phyloP scores from a whole-genome alignment of 2,888 invertebrate genomes.

The Caenorhabditis macrosperma region DNA sequence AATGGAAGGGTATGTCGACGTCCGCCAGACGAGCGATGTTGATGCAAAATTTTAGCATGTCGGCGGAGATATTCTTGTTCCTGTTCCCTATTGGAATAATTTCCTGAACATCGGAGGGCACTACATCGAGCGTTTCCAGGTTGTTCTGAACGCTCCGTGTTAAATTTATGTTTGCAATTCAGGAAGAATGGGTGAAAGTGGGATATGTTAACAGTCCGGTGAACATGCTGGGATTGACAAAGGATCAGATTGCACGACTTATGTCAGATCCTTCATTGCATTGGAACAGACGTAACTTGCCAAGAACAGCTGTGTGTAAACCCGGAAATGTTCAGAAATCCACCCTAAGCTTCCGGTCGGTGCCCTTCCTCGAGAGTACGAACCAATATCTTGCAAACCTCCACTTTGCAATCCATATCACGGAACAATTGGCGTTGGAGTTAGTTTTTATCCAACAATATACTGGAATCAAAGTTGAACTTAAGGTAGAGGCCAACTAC shows the following conservation, averaged over 20 bases:
- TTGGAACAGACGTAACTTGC: conserved; percentile 56
- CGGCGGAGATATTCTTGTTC: conserved; percentile 64
- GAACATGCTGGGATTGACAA: conserved; percentile 63
- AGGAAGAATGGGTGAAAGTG: conserved; percentile 63
- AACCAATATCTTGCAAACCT: conserved; percentile 67
- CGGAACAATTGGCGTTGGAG: conserved; percentile 65
- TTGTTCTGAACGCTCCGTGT: conserved; percentile 5
- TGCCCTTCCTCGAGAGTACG: conserved; percentile 61
- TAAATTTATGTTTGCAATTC: too few relatives aligned
- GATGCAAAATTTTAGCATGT: conserved; percentile 54
- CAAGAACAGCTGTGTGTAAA: background rate
- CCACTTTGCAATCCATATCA: conserved; percentile 69
- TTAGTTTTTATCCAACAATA: conserved; percentile 12
- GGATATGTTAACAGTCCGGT: conserved; percentile 64
- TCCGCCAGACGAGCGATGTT: background rate
- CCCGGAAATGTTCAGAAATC: conserved; percentile 45
- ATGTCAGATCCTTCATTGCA: conserved; percentile 62
- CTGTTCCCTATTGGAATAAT: conserved; percentile 65
- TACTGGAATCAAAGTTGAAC: background rate
- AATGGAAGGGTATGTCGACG: conserved; percentile 48
- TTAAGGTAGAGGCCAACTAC: conserved; percentile 60
- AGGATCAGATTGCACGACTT: conserved; percentile 57
- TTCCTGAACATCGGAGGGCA: conserved; percentile 65
- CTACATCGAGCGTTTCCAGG: conserved; percentile 66
- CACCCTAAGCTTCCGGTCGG: conserved; percentile 68